Base-by-base conservation (phyloP, 2,797 vertebrate genomes). In the Myripristis jacobus region DNA sequence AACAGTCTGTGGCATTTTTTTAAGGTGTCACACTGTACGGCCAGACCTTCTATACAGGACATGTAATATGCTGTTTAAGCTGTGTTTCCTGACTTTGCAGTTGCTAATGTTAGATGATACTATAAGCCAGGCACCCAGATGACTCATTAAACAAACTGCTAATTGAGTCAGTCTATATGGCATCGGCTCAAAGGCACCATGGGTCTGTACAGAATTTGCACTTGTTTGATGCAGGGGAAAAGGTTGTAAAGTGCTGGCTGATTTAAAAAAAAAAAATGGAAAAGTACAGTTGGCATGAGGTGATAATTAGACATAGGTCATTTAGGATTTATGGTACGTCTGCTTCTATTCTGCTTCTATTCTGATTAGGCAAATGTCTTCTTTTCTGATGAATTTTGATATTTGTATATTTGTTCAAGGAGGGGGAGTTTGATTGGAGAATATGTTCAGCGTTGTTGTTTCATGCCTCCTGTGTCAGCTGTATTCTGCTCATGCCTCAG, bases 281-380 rank as follows among this genome's bases (percentile, higher is more conserved):
- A 31, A 67, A 57, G 62, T 60, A 55, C 64, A 61, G 58, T 51
- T 43, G 47, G 15, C 66, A 15, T 16, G 18, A 36, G 34, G 4
- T 5, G 21, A 74, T 66, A 13, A 57, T 13, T 57, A 19, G 18
- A 22, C 34, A 38, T 4, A 41, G 55, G 55, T 41, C 22, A 22
- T 41, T 19, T 36, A 9, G 18, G 13, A 52, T 52, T 24, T 27
- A 52, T 68, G 66, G 62, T 52, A 11, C 10, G 8, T 55, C 24
- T 41, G 38, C 73, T 64, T 58, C 36, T 66, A 73, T 52, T 55
- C 24, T 41, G 38, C 73, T 64, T 58, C 36, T 66, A 73, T 52
- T 19, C 47, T 50, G 50, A 16, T 11, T 11, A 36, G 10, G 2
- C 34, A 36, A 36, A 36, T 36, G 8, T 44, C 43, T 31, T 44